phyloP scores from a whole-genome alignment of 2,113 vertebrate genomes.

The Phylloscopus whistleri region DNA sequence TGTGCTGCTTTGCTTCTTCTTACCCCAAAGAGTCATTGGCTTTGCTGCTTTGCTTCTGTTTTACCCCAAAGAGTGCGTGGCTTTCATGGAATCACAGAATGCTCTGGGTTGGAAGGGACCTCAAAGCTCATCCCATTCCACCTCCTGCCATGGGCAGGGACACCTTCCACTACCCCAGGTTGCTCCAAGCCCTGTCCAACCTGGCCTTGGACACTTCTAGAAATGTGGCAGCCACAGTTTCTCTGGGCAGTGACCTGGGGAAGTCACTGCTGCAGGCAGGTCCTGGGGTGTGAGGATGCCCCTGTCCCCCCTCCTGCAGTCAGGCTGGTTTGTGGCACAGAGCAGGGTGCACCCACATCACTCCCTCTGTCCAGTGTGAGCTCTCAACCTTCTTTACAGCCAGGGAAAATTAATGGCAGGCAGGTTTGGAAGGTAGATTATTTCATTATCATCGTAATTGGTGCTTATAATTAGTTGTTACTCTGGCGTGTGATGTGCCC shows the following conservation, averaged over 20 bases:
- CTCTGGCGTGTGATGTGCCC: constrained; percentile 22
- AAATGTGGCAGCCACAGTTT: not conserved
- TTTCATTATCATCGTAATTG: constrained; percentile 57
- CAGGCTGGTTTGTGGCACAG: not conserved
- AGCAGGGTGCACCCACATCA: fast-evolving
- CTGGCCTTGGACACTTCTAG: not conserved
- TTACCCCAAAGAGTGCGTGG: fast-evolving
- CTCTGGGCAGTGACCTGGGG: not conserved
- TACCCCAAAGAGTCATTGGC: not conserved
- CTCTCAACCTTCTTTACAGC: not conserved
- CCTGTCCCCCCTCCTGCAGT: not conserved
- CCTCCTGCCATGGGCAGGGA: not conserved
- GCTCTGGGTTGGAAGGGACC: not conserved
- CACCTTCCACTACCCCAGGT: not conserved
- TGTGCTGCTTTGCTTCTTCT: not conserved
- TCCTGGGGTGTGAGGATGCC: fast-evolving
- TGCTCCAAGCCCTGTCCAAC: fast-evolving
- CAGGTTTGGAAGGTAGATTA: constrained; percentile 35
- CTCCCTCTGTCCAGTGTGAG: fast-evolving
- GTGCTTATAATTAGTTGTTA: constrained; percentile 54
- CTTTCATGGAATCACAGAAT: not conserved
- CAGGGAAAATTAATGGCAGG: constrained; percentile 1
- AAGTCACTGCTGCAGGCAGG: not conserved
- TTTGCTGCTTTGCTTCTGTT: not conserved
- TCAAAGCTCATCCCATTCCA: not conserved